Evolutionary conservation across 2,113 vertebrate genomes (phyloP).

Genomic region (Oryzias javanicus): DNA sequence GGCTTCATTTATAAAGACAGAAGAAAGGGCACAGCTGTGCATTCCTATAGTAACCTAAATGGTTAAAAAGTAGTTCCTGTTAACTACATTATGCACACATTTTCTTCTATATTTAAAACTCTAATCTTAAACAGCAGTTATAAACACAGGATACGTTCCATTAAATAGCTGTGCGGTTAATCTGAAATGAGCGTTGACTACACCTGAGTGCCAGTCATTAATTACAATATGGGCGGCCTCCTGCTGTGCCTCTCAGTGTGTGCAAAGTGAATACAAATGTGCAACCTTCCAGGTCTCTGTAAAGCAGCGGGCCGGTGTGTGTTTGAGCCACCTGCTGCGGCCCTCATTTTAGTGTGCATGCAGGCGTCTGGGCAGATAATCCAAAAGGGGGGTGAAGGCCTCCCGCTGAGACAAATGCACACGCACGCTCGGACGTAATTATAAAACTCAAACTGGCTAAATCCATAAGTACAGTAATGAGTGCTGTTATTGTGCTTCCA

Average conservation of each 20-base stretch:
- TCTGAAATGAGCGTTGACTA: conserved; percentile 14
- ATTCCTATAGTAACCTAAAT: conserved; percentile 5
- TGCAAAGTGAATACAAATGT: conserved; percentile 40
- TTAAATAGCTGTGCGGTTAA: conserved; percentile 23
- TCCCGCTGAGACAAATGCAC: conserved; percentile 18
- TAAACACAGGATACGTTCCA: neutral
- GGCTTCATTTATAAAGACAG: conserved; percentile 32
- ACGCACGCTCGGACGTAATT: neutral
- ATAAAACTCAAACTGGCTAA: neutral
- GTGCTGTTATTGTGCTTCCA: too few relatives aligned
- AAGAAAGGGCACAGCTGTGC: neutral
- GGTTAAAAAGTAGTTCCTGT: too few relatives aligned
- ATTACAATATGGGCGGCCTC: conserved; percentile 31
- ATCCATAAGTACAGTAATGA: conserved; percentile 2
- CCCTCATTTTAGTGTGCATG: conserved; percentile 23
- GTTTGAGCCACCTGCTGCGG: conserved; percentile 34
- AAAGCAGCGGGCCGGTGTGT: conserved; percentile 4
- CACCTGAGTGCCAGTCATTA: conserved; percentile 25
- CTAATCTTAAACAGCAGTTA: neutral
- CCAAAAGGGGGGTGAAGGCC: conserved; percentile 17
- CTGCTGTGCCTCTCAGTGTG: conserved; percentile 34
- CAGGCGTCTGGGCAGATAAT: neutral
- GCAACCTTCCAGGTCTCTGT: conserved; percentile 38
- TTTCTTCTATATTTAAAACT: neutral
- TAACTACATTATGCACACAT: neutral